A percentile compares a stretch with the other conserved stretches of the same genome.
Evolutionary conservation across 1,140 invertebrate species (phyloP).

Genomic region (Plutomurus gul): DNA sequence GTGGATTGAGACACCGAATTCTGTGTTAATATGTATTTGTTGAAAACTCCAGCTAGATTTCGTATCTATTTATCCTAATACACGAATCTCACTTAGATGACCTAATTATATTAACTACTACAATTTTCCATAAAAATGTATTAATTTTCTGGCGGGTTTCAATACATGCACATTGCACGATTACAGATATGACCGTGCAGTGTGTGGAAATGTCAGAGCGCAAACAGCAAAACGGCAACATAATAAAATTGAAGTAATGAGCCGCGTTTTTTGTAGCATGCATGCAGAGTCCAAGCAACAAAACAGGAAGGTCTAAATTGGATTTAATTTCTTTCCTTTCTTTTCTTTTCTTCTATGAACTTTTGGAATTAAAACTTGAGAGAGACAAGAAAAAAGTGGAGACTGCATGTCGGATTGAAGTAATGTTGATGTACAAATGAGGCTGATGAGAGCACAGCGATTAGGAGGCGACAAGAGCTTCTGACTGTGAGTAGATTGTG

Average conservation of each 20-base stretch:
- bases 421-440: background rate
- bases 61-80: too few species aligned
- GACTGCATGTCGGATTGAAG: background rate
- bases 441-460: too few species aligned
- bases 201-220: background rate
- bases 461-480: too few species aligned
- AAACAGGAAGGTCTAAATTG: conserved; percentile 45
- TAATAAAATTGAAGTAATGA: background rate
- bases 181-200: background rate
- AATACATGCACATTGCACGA: too few species aligned
- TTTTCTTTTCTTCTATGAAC: conserved; percentile 43
- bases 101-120: too few species aligned
- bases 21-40: too few species aligned
- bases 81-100: too few species aligned
- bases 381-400: conserved; percentile 25
- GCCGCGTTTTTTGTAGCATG: background rate
- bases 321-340: conserved; percentile 51
- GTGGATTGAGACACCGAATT: too few species aligned
- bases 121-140: too few species aligned
- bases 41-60: too few species aligned
- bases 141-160: too few species aligned
- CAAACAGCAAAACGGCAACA: background rate
- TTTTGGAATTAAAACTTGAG: conserved; percentile 45
- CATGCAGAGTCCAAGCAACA: background rate
- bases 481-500: too few species aligned